phyloP scores from a whole-genome alignment of 2,797 vertebrate genomes.

The Pipistrellus pygmaeus region DNA sequence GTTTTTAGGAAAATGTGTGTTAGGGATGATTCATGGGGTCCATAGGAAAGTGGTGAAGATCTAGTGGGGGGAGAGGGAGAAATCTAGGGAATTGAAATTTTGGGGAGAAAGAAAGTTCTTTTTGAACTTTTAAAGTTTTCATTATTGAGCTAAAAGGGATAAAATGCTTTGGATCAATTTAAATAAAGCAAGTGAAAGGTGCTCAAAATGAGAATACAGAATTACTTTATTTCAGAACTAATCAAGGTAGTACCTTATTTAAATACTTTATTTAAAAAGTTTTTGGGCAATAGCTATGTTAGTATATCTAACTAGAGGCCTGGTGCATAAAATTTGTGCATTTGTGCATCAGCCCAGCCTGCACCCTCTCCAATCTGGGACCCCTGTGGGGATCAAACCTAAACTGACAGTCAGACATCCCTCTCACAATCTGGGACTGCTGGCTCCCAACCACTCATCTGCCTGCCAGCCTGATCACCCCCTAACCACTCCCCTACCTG shows the following conservation, averaged over 20 bases:
- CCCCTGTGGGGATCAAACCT: too few species aligned
- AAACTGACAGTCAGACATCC: too few species aligned
- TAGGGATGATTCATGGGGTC: not conserved
- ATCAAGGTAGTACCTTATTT: not conserved
- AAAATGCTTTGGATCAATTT: slow-evolving; percentile 44
- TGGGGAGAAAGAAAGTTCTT: not conserved
- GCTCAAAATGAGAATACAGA: not conserved
- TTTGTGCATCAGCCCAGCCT: too few species aligned
- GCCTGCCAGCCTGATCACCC: too few species aligned
- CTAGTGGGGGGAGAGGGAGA: not conserved
- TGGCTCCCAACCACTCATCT: too few species aligned
- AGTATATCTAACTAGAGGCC: not conserved
- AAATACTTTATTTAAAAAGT: slow-evolving; percentile 24
- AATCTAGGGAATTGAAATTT: not conserved
- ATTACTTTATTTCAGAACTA: slow-evolving; percentile 16
- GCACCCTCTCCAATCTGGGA: too few species aligned
- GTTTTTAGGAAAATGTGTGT: slow-evolving; percentile 27
- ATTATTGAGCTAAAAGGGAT: slow-evolving; percentile 8
- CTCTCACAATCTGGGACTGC: too few species aligned
- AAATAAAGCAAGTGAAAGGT: slow-evolving; percentile 33
- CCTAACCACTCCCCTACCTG: too few species aligned
- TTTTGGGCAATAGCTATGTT: not conserved
- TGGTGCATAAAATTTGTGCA: too few species aligned
- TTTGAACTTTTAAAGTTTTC: slow-evolving; percentile 42
- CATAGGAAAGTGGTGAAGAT: not conserved